Base-by-base conservation (phyloP, 2,888 invertebrate species). In the Pimpla rufipes region DNA sequence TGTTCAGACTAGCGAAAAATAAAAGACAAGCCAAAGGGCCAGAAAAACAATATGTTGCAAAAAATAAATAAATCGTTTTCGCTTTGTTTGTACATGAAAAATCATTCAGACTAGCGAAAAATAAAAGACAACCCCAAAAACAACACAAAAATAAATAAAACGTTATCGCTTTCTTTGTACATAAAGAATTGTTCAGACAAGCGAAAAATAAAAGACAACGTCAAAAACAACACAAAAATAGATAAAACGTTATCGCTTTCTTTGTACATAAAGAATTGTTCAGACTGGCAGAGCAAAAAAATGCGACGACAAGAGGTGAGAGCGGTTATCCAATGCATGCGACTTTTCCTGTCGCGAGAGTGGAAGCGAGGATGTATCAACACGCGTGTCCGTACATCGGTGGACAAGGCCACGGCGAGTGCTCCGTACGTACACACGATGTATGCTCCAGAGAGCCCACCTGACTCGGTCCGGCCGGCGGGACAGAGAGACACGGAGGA, bases 351-450 rank as follows among this genome's bases (percentile, higher is more conserved):
- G 70, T 70, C 35, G 10, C 40, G 3, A 21, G 40, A 70, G 29
- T 13, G 37, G 70, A 40, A 70, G 37, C 42, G 23, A 55, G 16
- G 16, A 73, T 73, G 11, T 11, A 29, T 45, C 40, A n/a, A 35
- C 59, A 59, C 16, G 45, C 18, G 45, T 59, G 13, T 73, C 29
- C 29, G 18, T 59, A 29, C 23, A 3, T 18, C 23, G 10, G 40
- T 76, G 16, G 67, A 68, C 77, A 78, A 81, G 81, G 81, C 59
- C 73, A 68, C 52, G 35, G 47, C 52, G 16, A 82, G 77, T 67
- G 29, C 57, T 52, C 66, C 47, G 62, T 37, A 62, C 18, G 23
- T 10, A 73, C 40, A 59, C 37, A 42, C 40, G n/a, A n/a, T n/a
- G 16, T 77, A 76, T 55, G 35, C 52, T 62, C 37, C 42, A 47